Conservation (phyloP, 2,888 invertebrate genomes). For the Podabrus alpinus region DNA sequence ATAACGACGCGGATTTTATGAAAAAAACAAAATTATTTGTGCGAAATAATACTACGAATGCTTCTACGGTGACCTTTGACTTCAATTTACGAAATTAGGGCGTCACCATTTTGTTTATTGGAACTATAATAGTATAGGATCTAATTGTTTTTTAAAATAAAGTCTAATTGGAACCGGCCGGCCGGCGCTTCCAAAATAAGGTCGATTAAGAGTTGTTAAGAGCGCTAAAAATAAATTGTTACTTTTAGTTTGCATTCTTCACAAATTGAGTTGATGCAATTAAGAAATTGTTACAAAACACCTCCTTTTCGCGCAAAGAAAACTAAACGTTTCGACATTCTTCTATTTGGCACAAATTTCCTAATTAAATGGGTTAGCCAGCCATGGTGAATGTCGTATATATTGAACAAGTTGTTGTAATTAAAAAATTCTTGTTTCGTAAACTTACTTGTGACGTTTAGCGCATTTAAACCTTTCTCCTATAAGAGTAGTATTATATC, state of each 20-base stretch:
- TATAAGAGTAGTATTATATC: conserved; percentile 8
- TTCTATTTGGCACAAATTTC: conserved; percentile 1
- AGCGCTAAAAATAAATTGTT: neutral
- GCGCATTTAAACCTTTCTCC: conserved; percentile 21
- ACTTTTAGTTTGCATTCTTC: neutral
- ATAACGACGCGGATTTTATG: neutral
- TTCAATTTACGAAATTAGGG: neutral
- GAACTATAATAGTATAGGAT: neutral
- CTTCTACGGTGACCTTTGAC: neutral
- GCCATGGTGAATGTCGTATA: conserved; percentile 1
- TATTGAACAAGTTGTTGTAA: neutral
- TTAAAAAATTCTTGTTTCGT: conserved; percentile 25
- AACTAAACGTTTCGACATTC: neutral
- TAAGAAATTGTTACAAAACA: neutral
- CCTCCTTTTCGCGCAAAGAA: neutral
- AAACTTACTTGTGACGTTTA: conserved; percentile 26
- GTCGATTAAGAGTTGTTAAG: neutral
- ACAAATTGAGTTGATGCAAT: neutral
- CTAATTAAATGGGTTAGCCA: neutral
- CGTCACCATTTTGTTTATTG: neutral
- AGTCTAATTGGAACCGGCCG: neutral
- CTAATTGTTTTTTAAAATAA: neutral
- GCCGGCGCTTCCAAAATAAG: neutral
- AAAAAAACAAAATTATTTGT: neutral
- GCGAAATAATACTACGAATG: neutral